Conservation (phyloP, 92 coral and sea anemone genomes). For the Actinernus sp. region DNA sequence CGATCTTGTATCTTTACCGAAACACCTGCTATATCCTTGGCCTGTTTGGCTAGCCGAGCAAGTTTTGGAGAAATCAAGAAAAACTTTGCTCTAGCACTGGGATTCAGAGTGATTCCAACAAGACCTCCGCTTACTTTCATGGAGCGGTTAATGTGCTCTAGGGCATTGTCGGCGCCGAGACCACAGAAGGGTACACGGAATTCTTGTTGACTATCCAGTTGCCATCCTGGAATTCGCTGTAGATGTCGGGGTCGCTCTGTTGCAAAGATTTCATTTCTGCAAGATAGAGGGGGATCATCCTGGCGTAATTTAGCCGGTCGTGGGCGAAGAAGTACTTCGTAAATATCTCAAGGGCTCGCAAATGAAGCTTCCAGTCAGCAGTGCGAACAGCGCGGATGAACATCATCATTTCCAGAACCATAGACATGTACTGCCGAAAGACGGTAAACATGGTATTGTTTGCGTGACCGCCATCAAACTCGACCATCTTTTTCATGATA, state of each 20-base stretch:
- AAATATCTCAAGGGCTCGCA: conserved; percentile 38
- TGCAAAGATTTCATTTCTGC: conserved; percentile 51
- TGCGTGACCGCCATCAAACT: conserved; percentile 28
- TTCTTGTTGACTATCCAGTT: conserved; percentile 66
- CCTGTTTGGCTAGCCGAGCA: conserved; percentile 56
- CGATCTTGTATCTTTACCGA: conserved; percentile 30
- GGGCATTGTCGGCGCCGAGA: conserved; percentile 58
- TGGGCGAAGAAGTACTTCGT: conserved; percentile 70
- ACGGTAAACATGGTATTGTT: conserved; percentile 30
- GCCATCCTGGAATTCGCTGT: conserved; percentile 36
- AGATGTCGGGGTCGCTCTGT: conserved; percentile 33
- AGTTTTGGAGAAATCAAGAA: conserved; percentile 62
- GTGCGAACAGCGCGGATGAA: conserved; percentile 54
- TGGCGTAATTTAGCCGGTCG: conserved; percentile 46
- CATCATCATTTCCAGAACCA: conserved; percentile 53
- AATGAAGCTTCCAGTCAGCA: conserved; percentile 55
- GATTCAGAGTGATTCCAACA: conserved; percentile 63
- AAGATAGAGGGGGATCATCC: conserved; percentile 65
- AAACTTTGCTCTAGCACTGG: conserved; percentile 56
- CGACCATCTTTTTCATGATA: conserved; percentile 36
- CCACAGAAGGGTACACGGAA: conserved; percentile 58
- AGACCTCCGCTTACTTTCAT: conserved; percentile 48
- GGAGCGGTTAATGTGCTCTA: conserved; percentile 49
- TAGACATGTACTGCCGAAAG: conserved; percentile 47
- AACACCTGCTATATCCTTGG: conserved; percentile 59